Evolutionary conservation across 1,140 invertebrate species (phyloP).

Genomic region (Metopolophium dirhodum): DNA sequence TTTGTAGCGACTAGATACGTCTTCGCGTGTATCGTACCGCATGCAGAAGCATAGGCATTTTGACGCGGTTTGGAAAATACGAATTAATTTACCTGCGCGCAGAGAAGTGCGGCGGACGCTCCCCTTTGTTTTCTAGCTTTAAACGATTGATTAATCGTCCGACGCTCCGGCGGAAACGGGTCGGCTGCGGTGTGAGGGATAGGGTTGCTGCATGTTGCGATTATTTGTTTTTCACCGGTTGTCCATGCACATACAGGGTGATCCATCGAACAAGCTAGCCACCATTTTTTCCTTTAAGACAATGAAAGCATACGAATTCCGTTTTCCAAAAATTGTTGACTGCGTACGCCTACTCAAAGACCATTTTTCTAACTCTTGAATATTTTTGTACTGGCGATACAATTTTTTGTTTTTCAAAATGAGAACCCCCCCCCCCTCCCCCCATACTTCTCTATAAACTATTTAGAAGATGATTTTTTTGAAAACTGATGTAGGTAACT

Average conservation of each 20-base stretch:
- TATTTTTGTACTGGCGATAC: no score
- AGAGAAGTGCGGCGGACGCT: not conserved
- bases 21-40: not conserved
- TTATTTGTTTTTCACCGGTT: not conserved
- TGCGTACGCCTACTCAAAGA: no score
- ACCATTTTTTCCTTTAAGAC: no score
- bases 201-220: not conserved
- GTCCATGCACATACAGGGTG: not conserved
- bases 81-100: not conserved
- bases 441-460: no score
- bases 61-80: not conserved
- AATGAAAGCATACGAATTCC: no score
- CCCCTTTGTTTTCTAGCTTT: constrained; percentile 8
- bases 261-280: no score
- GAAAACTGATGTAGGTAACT: no score
- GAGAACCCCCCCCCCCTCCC: no score
- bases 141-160: constrained; percentile 5
- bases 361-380: no score
- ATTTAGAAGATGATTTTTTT: no score
- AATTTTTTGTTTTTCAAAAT: no score
- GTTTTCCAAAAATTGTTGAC: no score
- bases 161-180: not conserved
- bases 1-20: not conserved
- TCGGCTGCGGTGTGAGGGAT: not conserved
- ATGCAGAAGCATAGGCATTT: not conserved